Evolutionary conservation across 2,888 invertebrate genomes (phyloP), one percentile per base, ranked within the genome.

Genomic region (Osedax frankpressi): DNA sequence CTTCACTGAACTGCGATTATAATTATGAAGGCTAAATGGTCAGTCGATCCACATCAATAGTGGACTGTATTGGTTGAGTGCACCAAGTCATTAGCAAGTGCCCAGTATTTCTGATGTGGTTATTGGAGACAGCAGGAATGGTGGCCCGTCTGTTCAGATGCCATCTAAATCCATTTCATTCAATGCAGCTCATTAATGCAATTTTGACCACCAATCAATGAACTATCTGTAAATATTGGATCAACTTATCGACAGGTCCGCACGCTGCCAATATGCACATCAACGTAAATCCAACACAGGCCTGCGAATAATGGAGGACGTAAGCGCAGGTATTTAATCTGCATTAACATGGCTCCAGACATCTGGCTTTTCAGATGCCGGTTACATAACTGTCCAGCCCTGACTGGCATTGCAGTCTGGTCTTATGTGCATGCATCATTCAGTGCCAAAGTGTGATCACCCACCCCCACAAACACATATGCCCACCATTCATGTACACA

Each of bases 211-310:
- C 63, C 25, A 65, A 65, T 65, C 65, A 65, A 65, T 65, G 65
- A 65, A 65, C 65, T 65, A 65, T 65, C 65, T 65, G 65, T 65
- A 65, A 65, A 65, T 24, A 65, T 65, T 24, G 65, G 65, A 65
- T 65, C 65, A 2, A 65, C 65, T 62, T 65, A 65, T n/a, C 19
- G 65, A 65, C 65, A n/a, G 19, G 65, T 65, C 65, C 24, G 24
- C 65, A 65, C 25, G 2, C 24, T 65, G 65, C 65, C 25, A 65
- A 65, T 65, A 24, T 6, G 6, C 6, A 62, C 14, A 65, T 65
- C 14, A 14, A 65, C 65, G 24, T 65, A 24, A 3, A 65, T 65
- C n/a, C 24, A 14, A 19, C 65, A n/a, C 65, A n/a, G 65, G 65
- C 19, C 65, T 65, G 65, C 62, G 63, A 62, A 62, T 62, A 65